Evolutionary conservation across 2,797 vertebrate genomes (phyloP).

Genomic region (Momotus momota): DNA sequence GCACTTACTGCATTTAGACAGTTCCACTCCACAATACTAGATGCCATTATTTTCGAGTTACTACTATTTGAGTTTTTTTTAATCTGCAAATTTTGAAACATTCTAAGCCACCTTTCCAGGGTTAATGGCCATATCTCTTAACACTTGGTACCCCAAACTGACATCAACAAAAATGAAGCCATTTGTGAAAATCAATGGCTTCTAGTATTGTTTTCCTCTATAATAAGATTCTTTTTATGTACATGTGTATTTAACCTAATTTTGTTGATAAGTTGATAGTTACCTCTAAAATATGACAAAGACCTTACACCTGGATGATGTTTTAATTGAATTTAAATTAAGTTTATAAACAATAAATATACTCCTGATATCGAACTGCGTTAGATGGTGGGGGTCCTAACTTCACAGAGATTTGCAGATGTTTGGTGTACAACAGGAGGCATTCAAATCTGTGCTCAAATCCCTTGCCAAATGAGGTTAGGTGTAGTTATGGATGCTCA

Average conservation of each 20-base stretch:
- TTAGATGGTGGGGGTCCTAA: neutral
- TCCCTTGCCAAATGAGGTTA: neutral
- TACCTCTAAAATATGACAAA: neutral
- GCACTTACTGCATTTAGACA: neutral
- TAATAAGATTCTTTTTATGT: neutral
- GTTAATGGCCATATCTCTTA: neutral
- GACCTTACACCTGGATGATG: neutral
- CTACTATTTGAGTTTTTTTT: neutral
- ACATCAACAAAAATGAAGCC: neutral
- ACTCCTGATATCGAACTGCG: neutral
- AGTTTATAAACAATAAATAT: neutral
- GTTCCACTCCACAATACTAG: neutral
- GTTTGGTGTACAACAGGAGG: neutral
- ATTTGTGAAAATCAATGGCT: neutral
- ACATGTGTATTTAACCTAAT: neutral
- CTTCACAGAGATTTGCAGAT: neutral
- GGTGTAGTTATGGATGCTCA: neutral
- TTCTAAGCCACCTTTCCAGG: neutral
- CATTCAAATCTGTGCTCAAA: neutral
- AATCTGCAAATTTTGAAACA: neutral
- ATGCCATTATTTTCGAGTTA: neutral
- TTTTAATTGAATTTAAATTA: neutral
- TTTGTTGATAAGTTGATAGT: neutral
- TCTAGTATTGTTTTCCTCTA: neutral
- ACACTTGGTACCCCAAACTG: neutral